These are phyloP conservation scores for Halcyon senegalensis DNA, from an alignment of 2,113 vertebrate genomes.

Conservation along the genomic window DNA sequence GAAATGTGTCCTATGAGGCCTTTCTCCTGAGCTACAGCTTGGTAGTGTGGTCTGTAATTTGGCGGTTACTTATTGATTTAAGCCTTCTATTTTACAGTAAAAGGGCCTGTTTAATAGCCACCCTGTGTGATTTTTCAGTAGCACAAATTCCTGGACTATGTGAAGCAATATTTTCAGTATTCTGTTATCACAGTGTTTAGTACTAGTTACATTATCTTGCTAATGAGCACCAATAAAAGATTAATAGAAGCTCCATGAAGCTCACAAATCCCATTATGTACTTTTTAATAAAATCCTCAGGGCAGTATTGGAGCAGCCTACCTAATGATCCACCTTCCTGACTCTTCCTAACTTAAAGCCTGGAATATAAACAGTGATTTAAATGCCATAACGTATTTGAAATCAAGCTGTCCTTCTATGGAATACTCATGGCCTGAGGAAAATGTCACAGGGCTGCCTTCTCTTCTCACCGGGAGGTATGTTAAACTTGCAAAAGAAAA, in stretches of 20 bases:
- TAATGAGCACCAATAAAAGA: conserved; percentile 23
- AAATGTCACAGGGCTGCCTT: conserved; percentile 63
- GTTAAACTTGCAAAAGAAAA: conserved; percentile 43
- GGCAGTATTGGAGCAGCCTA: conserved; percentile 64
- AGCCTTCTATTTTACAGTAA: not conserved
- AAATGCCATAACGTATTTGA: conserved; percentile 65
- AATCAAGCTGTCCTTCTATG: conserved; percentile 60
- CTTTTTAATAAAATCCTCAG: conserved; percentile 72
- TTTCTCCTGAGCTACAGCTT: not conserved
- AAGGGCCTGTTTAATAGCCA: not conserved
- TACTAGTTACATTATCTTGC: not conserved
- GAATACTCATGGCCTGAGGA: conserved; percentile 63
- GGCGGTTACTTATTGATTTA: not conserved
- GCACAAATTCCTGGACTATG: not conserved
- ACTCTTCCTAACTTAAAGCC: conserved; percentile 65
- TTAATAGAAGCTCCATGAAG: conserved; percentile 26
- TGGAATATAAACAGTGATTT: conserved; percentile 62
- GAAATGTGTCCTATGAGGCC: not conserved
- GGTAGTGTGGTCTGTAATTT: not conserved
- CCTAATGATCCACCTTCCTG: conserved; percentile 64
- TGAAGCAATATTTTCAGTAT: not conserved
- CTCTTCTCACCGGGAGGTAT: conserved; percentile 61
- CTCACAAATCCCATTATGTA: conserved; percentile 63
- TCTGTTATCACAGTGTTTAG: not conserved
- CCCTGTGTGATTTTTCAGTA: not conserved